Conservation (phyloP, 2,113 vertebrate species). For the Neofelis nebulosa region DNA sequence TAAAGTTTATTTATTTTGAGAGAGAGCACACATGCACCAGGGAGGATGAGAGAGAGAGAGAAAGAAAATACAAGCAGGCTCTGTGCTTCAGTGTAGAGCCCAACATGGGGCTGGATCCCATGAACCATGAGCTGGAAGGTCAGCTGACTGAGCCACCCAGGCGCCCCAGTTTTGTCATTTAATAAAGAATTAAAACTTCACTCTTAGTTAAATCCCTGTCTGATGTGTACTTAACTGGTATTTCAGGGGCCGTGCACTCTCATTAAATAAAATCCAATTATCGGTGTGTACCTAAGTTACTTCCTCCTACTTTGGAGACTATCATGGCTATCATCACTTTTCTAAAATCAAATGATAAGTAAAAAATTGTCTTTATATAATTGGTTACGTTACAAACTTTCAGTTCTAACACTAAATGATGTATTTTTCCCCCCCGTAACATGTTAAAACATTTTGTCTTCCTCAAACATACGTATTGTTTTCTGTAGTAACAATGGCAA, state of each 20-base stretch:
- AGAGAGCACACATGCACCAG: too few relatives aligned
- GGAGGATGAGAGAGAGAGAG: too few relatives aligned
- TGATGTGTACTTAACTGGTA: not conserved
- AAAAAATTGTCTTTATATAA: not conserved
- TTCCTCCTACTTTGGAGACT: not conserved
- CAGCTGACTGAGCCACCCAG: too few relatives aligned
- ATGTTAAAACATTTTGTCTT: not conserved
- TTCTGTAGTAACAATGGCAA: not conserved
- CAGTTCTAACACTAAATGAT: not conserved
- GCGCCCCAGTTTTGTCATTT: not conserved
- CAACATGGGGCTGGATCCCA: too few relatives aligned
- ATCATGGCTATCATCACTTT: not conserved
- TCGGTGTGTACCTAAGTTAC: not conserved
- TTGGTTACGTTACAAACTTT: not conserved
- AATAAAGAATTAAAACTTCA: constrained; percentile 26
- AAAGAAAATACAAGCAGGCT: too few relatives aligned
- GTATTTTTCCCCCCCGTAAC: not conserved
- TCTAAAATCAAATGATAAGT: not conserved
- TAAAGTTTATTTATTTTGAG: not conserved
- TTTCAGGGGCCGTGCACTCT: not conserved
- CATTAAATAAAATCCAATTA: constrained; percentile 48
- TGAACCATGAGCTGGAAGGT: too few relatives aligned
- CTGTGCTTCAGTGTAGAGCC: too few relatives aligned
- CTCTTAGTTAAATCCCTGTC: not conserved
- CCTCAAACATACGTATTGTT: not conserved